Evolutionary conservation across 2,113 vertebrate species (phyloP).

Genomic region (Anarhynchus alexandrinus): DNA sequence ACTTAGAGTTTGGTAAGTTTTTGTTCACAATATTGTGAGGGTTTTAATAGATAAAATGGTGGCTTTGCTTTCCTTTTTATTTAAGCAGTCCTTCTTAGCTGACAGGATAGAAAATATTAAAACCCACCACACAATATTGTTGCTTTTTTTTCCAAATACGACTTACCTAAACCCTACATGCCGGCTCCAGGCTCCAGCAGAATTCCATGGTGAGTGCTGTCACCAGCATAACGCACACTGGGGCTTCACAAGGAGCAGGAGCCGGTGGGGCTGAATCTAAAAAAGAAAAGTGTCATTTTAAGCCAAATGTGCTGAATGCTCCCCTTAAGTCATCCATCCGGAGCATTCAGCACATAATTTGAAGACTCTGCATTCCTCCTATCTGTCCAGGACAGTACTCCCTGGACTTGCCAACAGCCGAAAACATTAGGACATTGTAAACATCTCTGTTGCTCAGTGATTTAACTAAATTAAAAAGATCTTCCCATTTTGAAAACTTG

Average conservation of each 20-base stretch:
- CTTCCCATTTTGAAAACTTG: background rate
- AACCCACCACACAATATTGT: constrained; percentile 65
- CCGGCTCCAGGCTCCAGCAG: constrained; percentile 70
- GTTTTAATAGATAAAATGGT: constrained; percentile 27
- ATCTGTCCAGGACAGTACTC: background rate
- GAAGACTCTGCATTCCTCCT: background rate
- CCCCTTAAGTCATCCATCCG: background rate
- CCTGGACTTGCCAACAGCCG: constrained; percentile 20
- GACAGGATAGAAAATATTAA: constrained; percentile 22
- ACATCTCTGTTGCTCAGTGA: constrained; percentile 15
- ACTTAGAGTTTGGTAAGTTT: constrained; percentile 27
- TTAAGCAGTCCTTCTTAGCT: background rate
- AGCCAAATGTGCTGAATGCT: constrained; percentile 53
- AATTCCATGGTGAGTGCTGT: constrained; percentile 65
- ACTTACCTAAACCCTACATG: constrained; percentile 71
- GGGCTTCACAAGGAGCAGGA: constrained; percentile 71
- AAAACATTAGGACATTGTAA: constrained; percentile 64
- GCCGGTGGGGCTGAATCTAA: constrained; percentile 67
- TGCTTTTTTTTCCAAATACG: constrained; percentile 5
- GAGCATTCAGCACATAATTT: constrained; percentile 42
- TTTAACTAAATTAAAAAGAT: background rate
- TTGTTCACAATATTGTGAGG: constrained; percentile 67
- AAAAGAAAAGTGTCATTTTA: constrained; percentile 68
- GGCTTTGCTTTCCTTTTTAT: background rate
- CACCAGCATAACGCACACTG: constrained; percentile 58